These are phyloP conservation scores for Lophotriccus pileatus DNA, from an alignment of 2,797 vertebrate species.

Conservation along the genomic window DNA sequence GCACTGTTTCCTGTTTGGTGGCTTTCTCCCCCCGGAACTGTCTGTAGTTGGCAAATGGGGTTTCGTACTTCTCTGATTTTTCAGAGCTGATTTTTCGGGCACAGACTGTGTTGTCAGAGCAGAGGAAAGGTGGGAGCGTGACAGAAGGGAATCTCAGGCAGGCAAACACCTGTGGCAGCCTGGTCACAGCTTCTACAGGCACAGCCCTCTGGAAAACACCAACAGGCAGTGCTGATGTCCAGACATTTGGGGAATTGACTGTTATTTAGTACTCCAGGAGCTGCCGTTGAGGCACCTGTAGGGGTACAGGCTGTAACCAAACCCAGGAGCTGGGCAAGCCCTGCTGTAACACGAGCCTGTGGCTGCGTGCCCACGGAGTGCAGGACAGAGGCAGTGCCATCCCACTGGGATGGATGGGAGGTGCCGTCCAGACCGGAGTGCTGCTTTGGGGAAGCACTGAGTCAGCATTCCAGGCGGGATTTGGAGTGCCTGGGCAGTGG, in stretches of 20 bases:
- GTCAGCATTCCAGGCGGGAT: rapidly evolving
- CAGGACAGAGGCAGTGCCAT: background rate
- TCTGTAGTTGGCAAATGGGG: rapidly evolving
- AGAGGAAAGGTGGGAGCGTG: background rate
- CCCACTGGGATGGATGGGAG: background rate
- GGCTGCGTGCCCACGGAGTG: rapidly evolving
- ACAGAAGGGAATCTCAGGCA: background rate
- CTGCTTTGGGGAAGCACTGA: background rate
- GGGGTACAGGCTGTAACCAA: background rate
- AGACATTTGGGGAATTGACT: background rate
- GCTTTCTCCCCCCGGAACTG: background rate
- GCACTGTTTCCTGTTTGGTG: background rate
- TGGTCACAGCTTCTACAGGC: background rate
- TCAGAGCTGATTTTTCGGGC: background rate
- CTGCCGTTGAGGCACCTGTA: background rate
- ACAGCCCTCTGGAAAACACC: background rate
- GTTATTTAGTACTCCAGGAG: background rate
- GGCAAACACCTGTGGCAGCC: background rate
- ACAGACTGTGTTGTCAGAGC: background rate
- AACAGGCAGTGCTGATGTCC: background rate
- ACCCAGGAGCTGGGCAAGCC: background rate
- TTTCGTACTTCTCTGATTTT: background rate
- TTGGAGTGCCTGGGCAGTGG: background rate
- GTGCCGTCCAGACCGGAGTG: background rate
- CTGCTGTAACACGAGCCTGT: background rate